Base-by-base conservation (phyloP, 2,888 invertebrate species). In the Tenthredo scrophulariae region DNA sequence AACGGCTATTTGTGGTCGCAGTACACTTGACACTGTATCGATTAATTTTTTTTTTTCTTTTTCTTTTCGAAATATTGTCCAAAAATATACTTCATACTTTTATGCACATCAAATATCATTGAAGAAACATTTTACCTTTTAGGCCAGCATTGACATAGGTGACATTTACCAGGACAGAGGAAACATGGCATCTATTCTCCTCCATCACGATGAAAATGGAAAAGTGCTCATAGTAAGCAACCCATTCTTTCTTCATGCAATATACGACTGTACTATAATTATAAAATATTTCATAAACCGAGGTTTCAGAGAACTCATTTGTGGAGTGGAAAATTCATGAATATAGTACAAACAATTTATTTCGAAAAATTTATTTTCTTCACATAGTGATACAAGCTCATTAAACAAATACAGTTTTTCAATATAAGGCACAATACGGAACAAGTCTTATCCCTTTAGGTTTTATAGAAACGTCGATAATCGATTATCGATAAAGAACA, bases 121-220 rank as follows among this genome's bases (percentile, higher is more conserved):
- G 22, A 62, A 0, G 6, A 62, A 10, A 26, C 6, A 88, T 88
- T 77, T 84, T 50, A n/a, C 67, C 62, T 89, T 88, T 58, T 94
- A 95, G 91, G 90, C 94, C 86, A 94, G 95, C 84, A 96, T 96
- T 89, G 96, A 97, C 86, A 94, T 98, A 86, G 98, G 98, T 22
- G 97, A 97, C 87, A 95, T 97, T 70, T 98, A 97, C 94, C 98
- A 98, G 93, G 98, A 98, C 93, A 96, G 97, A 90, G 95, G 95
- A 87, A 97, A 97, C 90, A 96, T 97, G 94, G 98, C 98, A 13
- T 98, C 98, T 5, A 95, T 98, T 90, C 94, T 98, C 86, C 96
- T 98, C 92, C 96, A 97, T 91, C 96, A 96, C 89, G 97, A 98
- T 92, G 95, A 96, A 86, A 97, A 96, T 92, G 97, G 97, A 87